Base-by-base conservation (phyloP, 2,113 vertebrate genomes). In the Promerops cafer region DNA sequence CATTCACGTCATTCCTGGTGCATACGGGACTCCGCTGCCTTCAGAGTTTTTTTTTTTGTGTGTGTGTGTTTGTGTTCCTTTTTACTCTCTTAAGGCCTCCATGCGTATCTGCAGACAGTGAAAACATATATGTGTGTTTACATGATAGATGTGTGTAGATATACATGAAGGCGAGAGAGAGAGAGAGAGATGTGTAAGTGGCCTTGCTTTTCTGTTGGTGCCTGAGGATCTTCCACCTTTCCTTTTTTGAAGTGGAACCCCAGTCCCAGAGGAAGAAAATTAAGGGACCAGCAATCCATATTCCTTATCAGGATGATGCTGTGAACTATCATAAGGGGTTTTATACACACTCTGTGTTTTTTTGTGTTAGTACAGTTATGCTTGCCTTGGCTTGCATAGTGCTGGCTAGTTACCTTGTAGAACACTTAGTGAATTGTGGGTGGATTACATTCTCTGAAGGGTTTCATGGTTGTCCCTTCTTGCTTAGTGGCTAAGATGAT, bases 71-170 rank as follows among this genome's bases (percentile, higher is more conserved):
- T 28, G 24, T 60, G 21, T 35, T 33, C 4, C 11, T 2, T 33
- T 59, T 45, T 44, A 26, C 24, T 28, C 5, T 39, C 15, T 8
- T 31, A 23, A 30, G 9, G 47, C 17, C 39, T 59, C 15, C 49
- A 2, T 19, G 13, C 11, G 6, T 30, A 14, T 40, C 26, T 59
- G 52, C 16, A 49, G 60, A 3, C 21, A 11, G 9, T 24, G 61
- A 44, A 75, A n/a, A 17, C 35, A 13, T n/a, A n/a, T n/a, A n/a
- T n/a, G n/a, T 27, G 10, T 14, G 33, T 26, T 17, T 35, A 28
- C 9, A 1, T 13, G 24, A 31, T n/a, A 27, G 0, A 2, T 16
- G 4, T 16, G 9, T 23, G 9, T 18, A 30, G 27, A 5, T 59
- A 23, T 8, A 19, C 13, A 0, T 7, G 30, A 52, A 71, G 6